Percentiles rank a stretch among this genome's conserved stretches.
Conservation (phyloP, 2,888 invertebrate genomes). For the Antheraea assamensis region DNA sequence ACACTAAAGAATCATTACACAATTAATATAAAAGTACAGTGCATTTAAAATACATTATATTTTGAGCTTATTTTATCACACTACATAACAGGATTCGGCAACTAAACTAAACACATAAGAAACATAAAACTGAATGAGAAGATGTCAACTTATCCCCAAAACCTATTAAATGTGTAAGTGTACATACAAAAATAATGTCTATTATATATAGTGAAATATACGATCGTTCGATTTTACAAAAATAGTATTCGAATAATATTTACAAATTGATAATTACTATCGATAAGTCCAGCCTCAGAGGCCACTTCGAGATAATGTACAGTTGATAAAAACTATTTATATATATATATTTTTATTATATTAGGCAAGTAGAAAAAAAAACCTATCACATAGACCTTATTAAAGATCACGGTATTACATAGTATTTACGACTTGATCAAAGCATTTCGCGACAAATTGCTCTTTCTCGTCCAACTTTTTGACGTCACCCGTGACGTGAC, state of each 20-base stretch:
- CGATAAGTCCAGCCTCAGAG: slow-evolving; percentile 25
- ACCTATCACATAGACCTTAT: not conserved
- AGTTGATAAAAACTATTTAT: slow-evolving; percentile 31
- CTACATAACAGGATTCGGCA: slow-evolving; percentile 39
- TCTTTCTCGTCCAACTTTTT: slow-evolving; percentile 78
- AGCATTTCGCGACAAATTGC: slow-evolving; percentile 84
- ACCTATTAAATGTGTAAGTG: slow-evolving; percentile 32
- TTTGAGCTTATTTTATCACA: not conserved
- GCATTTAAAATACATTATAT: not conserved
- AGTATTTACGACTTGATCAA: slow-evolving; percentile 84
- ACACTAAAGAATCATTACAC: not conserved
- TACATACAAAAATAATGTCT: slow-evolving; percentile 35
- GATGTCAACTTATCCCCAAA: slow-evolving; percentile 39
- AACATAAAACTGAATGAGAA: slow-evolving; percentile 49
- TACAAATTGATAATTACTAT: slow-evolving; percentile 32
- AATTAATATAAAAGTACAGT: not conserved
- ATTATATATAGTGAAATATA: slow-evolving; percentile 16
- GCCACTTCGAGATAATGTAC: slow-evolving; percentile 34
- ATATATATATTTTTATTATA: slow-evolving; percentile 24
- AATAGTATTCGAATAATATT: slow-evolving; percentile 33
- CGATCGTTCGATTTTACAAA: slow-evolving; percentile 26
- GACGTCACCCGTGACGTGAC: slow-evolving; percentile 55
- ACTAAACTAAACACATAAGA: slow-evolving; percentile 64
- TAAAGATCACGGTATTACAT: slow-evolving; percentile 45
- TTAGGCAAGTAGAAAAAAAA: slow-evolving; percentile 13